Percentiles rank a stretch among this genome's conserved stretches.
These are phyloP conservation scores for Aspidoscelis tigris DNA, from an alignment of 2,113 vertebrate genomes.

Conservation along the genomic window DNA sequence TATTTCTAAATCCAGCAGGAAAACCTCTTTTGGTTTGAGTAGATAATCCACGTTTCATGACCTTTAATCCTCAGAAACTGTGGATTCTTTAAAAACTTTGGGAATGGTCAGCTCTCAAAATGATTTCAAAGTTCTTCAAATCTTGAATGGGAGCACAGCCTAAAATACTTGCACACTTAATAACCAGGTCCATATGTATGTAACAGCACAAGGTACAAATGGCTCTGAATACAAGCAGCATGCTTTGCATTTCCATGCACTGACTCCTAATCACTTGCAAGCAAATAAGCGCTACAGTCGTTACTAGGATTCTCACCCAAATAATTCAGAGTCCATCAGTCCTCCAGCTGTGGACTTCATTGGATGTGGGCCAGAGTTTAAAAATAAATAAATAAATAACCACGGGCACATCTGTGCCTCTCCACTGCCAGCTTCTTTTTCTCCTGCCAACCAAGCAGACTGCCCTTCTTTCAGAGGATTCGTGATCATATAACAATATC, in stretches of 20 bases:
- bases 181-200: background rate
- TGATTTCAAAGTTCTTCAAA: no score
- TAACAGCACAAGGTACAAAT: background rate
- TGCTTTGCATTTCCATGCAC: background rate
- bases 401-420: no score
- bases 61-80: no score
- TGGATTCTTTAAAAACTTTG: no score
- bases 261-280: background rate
- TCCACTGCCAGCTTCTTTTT: accelerated
- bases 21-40: no score
- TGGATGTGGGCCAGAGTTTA: background rate
- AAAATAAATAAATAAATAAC: background rate
- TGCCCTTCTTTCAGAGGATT: background rate
- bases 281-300: background rate
- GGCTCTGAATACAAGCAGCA: no score
- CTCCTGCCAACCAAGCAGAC: no score
- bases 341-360: background rate
- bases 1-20: no score
- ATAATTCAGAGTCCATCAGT: background rate
- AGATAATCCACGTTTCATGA: no score
- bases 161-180: background rate
- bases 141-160: no score
- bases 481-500: no score
- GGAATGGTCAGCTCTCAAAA: no score
- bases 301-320: background rate